Evolutionary conservation across 2,888 invertebrate genomes (phyloP).

Genomic region (Metopia argyrocephala): DNA sequence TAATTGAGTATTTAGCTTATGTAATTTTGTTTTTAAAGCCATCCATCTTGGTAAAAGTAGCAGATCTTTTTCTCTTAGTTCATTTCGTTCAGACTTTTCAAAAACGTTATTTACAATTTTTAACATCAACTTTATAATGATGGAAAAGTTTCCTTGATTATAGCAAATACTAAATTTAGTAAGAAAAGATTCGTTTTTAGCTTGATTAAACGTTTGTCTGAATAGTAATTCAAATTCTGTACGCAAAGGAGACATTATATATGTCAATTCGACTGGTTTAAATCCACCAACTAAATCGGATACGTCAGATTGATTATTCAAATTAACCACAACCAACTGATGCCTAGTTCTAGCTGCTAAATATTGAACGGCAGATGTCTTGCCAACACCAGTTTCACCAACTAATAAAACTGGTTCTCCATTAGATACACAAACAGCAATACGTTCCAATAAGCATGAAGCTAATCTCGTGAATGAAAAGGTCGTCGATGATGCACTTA

Average conservation of each 20-base stretch:
- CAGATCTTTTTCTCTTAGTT: slow-evolving; percentile 72
- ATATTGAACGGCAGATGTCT: slow-evolving; percentile 96
- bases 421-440: slow-evolving; percentile 89
- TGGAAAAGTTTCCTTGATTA: slow-evolving; percentile 85
- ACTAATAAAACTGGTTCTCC: slow-evolving; percentile 95
- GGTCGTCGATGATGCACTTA: slow-evolving; percentile 75
- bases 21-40: slow-evolving; percentile 83
- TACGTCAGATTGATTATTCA: slow-evolving; percentile 99
- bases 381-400: slow-evolving; percentile 99
- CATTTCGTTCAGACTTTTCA: slow-evolving; percentile 74
- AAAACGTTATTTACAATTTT: slow-evolving; percentile 80
- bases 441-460: slow-evolving; percentile 89
- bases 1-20: slow-evolving; percentile 86
- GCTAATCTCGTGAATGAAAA: slow-evolving; percentile 92
- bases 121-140: slow-evolving; percentile 87
- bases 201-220: slow-evolving; percentile 85
- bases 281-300: slow-evolving; percentile 97
- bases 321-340: slow-evolving; percentile 94
- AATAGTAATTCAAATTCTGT: slow-evolving; percentile 92
- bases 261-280: slow-evolving; percentile 95
- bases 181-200: slow-evolving; percentile 90
- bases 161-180: slow-evolving; percentile 88
- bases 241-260: slow-evolving; percentile 88
- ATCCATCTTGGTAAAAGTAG: slow-evolving; percentile 82
- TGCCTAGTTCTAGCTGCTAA: slow-evolving; percentile 90